Evolutionary conservation across 1,140 invertebrate genomes (phyloP).

Genomic region (Leguminivora glycinivorella): DNA sequence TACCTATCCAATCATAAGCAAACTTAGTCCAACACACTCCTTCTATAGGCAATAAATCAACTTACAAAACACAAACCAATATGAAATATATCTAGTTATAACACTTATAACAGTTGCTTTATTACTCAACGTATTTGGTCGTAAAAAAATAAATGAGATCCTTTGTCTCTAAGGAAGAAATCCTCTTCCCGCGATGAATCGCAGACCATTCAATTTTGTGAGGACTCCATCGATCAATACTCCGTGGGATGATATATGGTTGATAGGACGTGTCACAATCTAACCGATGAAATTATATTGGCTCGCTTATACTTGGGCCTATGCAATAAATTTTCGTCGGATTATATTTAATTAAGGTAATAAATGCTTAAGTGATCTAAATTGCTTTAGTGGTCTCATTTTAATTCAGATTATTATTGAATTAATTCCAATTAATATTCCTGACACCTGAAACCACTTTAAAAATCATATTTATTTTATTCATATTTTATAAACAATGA

Average conservation of each 20-base stretch:
- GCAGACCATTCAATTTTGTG: conserved; percentile 27
- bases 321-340: not conserved
- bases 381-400: no score
- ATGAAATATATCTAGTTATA: conserved; percentile 26
- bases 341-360: not conserved
- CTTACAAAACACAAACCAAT: conserved; percentile 23
- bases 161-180: conserved; percentile 27
- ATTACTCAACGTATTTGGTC: conserved; percentile 31
- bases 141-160: conserved; percentile 35
- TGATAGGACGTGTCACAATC: conserved; percentile 23
- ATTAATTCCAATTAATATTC: no score
- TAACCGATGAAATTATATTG: conserved; percentile 18
- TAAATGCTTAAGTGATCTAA: no score
- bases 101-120: conserved; percentile 21
- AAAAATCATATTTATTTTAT: no score
- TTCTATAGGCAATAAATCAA: conserved; percentile 20
- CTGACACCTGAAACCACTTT: no score
- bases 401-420: no score
- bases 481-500: no score
- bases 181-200: conserved; percentile 30
- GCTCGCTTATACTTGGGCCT: not conserved
- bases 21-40: not conserved
- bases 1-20: not conserved
- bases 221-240: conserved; percentile 24
- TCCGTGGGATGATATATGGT: conserved; percentile 20